Conservation (phyloP, 2,797 vertebrate genomes). For the Halcyon smyrnensis region DNA sequence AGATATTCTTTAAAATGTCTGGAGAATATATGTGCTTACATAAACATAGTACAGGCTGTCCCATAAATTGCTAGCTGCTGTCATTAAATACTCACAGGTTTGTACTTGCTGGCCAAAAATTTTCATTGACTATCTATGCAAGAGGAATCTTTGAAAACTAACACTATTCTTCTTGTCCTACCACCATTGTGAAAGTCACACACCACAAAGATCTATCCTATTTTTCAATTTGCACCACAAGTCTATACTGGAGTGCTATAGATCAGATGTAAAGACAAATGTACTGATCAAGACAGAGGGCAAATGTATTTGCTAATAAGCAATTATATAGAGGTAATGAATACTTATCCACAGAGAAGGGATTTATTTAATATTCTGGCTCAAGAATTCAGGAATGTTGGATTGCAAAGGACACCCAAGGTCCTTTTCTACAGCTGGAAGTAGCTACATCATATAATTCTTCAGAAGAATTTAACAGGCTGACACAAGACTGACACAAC, state of each 20-base stretch:
- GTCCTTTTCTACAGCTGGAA: not conserved
- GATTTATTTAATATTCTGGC: not conserved
- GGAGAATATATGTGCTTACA: not conserved
- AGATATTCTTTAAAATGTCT: not conserved
- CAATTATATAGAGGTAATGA: not conserved
- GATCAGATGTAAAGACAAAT: not conserved
- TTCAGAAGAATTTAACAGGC: not conserved
- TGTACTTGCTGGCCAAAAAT: not conserved
- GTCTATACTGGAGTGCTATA: not conserved
- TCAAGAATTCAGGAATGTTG: not conserved
- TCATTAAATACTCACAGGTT: not conserved
- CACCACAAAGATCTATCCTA: not conserved
- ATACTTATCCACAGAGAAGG: not conserved
- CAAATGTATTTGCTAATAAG: not conserved
- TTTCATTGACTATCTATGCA: not conserved
- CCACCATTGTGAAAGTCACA: not conserved
- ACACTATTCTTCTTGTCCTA: not conserved
- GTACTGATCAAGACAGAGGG: not conserved
- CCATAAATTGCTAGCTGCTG: not conserved
- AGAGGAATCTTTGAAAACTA: not conserved
- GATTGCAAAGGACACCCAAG: not conserved
- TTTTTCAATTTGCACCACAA: not conserved
- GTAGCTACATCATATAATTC: not conserved
- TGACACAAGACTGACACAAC: not conserved
- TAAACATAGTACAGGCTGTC: not conserved